phyloP scores from a whole-genome alignment of 2,888 invertebrate species.

The Agonopterix heracliana region DNA sequence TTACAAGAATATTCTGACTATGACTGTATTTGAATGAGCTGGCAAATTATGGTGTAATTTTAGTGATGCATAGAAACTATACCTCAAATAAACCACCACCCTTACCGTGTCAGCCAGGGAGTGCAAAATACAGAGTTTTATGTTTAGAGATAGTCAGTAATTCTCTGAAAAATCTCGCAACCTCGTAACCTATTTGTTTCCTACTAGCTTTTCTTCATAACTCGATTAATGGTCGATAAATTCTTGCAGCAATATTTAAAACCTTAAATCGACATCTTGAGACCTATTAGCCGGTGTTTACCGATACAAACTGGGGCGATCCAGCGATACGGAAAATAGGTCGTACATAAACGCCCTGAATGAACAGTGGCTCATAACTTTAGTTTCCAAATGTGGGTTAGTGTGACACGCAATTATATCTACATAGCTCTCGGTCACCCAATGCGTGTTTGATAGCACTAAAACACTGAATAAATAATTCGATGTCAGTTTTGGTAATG shows the following conservation, averaged over 20 bases:
- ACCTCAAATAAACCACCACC: too few species aligned
- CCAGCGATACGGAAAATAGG: slow-evolving; percentile 62
- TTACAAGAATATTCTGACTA: slow-evolving; percentile 19
- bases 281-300: slow-evolving; percentile 34
- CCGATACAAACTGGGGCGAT: slow-evolving; percentile 59
- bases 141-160: too few species aligned
- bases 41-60: slow-evolving; percentile 5
- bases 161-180: too few species aligned
- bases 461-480: slow-evolving; percentile 15
- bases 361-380: slow-evolving; percentile 57
- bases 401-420: slow-evolving; percentile 54
- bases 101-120: too few species aligned
- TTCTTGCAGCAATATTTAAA: slow-evolving; percentile 10
- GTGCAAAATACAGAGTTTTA: too few species aligned
- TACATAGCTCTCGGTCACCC: slow-evolving; percentile 22
- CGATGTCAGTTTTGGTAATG: slow-evolving; percentile 13
- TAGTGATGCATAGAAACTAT: neutral
- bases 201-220: slow-evolving; percentile 7
- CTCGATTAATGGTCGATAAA: neutral
- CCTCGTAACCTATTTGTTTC: slow-evolving; percentile 6
- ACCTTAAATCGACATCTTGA: slow-evolving; percentile 23
- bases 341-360: slow-evolving; percentile 55
- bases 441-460: slow-evolving; percentile 15
- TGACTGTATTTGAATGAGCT: slow-evolving; percentile 10
- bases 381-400: slow-evolving; percentile 62